Evolutionary conservation across 2,797 vertebrate genomes (phyloP).

Genomic region (Gila robusta): DNA sequence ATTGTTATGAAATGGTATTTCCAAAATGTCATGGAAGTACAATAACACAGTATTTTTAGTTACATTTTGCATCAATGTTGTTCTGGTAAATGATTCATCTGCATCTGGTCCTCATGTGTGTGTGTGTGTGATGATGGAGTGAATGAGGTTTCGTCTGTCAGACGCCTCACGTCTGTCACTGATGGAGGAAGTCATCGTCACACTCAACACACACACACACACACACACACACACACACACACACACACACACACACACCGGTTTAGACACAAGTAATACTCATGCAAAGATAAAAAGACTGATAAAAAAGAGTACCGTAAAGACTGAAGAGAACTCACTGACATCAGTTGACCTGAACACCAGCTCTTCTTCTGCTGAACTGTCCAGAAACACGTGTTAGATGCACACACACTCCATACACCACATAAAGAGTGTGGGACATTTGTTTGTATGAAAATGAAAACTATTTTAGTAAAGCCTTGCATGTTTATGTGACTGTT

Average conservation of each 20-base stretch:
- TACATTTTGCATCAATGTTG: neutral
- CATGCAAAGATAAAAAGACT: neutral
- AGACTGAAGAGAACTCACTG: neutral
- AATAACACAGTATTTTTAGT: neutral
- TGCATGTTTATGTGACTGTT: neutral
- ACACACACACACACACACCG: neutral
- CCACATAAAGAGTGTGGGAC: neutral
- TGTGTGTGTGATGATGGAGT: neutral
- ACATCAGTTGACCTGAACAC: neutral
- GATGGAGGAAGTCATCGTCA: neutral
- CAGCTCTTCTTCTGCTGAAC: neutral
- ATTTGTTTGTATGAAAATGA: neutral
- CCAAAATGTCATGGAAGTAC: too few relatives aligned
- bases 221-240: neutral
- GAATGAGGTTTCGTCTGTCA: neutral
- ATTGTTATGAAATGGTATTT: neutral
- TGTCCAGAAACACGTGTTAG: too few relatives aligned
- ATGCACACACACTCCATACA: neutral
- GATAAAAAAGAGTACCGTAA: too few relatives aligned
- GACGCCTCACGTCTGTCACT: neutral
- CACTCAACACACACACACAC: neutral
- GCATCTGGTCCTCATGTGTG: neutral
- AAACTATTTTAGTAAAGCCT: too few relatives aligned
- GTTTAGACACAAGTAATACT: neutral
- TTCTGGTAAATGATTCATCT: neutral